Evolutionary conservation across 1,140 invertebrate genomes (phyloP).

Genomic region (Stenopsyche tienmushanensis): DNA sequence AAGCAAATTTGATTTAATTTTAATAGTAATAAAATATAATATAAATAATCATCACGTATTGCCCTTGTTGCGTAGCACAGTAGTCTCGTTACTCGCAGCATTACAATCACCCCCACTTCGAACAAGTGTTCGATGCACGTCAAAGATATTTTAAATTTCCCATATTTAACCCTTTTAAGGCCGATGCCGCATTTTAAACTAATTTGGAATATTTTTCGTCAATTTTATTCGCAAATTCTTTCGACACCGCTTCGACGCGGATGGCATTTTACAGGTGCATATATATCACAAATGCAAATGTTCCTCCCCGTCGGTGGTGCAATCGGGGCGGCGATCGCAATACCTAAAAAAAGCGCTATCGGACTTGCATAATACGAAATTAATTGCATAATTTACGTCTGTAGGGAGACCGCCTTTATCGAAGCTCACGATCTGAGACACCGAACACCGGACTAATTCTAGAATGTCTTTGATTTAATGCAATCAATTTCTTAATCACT

Average conservation of each 20-base stretch:
- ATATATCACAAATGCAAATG: not conserved
- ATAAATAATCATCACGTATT: not conserved
- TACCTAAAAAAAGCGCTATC: conserved; percentile 3
- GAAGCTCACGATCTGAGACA: conserved; percentile 3
- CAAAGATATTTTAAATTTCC: not conserved
- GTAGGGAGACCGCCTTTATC: conserved; percentile 5
- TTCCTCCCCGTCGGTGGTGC: not conserved
- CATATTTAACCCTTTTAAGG: not conserved
- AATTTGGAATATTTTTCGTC: not conserved
- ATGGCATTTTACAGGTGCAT: no score
- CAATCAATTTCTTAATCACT: no score
- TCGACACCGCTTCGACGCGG: not conserved
- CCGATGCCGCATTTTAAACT: not conserved
- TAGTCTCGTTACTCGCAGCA: conserved; percentile 14
- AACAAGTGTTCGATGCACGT: no score
- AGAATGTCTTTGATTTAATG: no score
- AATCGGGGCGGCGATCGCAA: not conserved
- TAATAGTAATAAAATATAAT: no score
- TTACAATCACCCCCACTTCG: conserved; percentile 1
- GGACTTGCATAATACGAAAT: conserved; percentile 31
- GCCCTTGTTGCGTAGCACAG: conserved; percentile 13
- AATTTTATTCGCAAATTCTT: not conserved
- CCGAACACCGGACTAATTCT: not conserved
- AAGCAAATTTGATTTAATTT: no score
- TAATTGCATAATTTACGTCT: conserved; percentile 36